Evolutionary conservation across 2,113 vertebrate genomes (phyloP).

Genomic region (Pachypanchax playfairii): DNA sequence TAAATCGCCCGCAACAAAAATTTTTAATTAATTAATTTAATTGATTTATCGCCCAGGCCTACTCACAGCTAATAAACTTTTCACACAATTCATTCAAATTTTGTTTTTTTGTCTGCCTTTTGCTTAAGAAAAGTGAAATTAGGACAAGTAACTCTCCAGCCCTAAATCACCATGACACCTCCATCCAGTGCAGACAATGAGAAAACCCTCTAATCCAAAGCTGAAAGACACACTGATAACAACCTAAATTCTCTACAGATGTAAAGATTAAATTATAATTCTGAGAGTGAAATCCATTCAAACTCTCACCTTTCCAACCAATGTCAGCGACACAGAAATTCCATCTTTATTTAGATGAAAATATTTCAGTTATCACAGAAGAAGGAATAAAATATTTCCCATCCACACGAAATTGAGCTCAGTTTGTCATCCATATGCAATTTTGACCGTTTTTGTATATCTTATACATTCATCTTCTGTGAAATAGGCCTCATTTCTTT

Average conservation of each 20-base stretch:
- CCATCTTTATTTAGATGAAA: not conserved
- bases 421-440: not conserved
- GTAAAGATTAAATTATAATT: too few relatives aligned
- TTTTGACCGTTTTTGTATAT: not conserved
- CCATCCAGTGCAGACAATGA: constrained; percentile 18
- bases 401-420: not conserved
- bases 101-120: not conserved
- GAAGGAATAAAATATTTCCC: not conserved
- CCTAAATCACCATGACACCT: not conserved
- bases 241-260: too few relatives aligned
- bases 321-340: too few relatives aligned
- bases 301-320: not conserved
- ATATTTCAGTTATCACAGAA: not conserved
- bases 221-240: too few relatives aligned
- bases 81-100: not conserved
- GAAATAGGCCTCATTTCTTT: not conserved
- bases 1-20: too few relatives aligned
- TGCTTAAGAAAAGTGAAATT: constrained; percentile 4
- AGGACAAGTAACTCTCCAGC: constrained; percentile 14
- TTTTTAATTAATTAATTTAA: too few relatives aligned
- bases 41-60: too few relatives aligned
- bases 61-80: not conserved
- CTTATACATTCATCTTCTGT: not conserved
- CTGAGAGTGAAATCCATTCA: not conserved
- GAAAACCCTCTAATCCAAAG: too few relatives aligned